A percentile compares a stretch with the other conserved stretches of the same genome.
Evolutionary conservation across 1,140 invertebrate genomes (phyloP).

Genomic region (Panagrolaimus sp.): DNA sequence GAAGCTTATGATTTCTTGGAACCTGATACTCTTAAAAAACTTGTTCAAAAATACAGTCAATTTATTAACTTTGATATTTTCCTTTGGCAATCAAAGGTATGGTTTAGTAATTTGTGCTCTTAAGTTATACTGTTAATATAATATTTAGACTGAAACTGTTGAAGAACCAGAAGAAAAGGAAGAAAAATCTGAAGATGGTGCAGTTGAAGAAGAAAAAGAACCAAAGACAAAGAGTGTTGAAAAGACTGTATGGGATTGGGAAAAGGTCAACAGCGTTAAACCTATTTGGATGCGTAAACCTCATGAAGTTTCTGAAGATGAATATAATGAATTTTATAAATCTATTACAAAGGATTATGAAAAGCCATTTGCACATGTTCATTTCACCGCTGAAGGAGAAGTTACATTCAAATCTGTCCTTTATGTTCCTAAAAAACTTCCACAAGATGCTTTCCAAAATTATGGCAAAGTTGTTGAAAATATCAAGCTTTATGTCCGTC

Average conservation of each 20-base stretch:
- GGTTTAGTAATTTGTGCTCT: slow-evolving; percentile 20
- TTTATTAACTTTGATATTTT: slow-evolving; percentile 99
- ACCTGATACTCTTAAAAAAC: slow-evolving; percentile 76
- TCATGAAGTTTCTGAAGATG: slow-evolving; percentile 74
- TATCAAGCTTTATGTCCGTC: slow-evolving; percentile 89
- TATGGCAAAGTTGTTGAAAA: slow-evolving; percentile 89
- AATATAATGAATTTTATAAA: slow-evolving; percentile 91
- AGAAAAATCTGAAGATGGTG: slow-evolving; percentile 63
- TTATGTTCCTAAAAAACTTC: slow-evolving; percentile 80
- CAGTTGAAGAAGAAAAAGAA: slow-evolving; percentile 67
- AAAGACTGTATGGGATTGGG: slow-evolving; percentile 98
- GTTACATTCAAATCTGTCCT: slow-evolving; percentile 94
- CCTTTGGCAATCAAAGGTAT: slow-evolving; percentile 81
- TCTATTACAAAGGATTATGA: slow-evolving; percentile 82
- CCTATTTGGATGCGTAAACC: slow-evolving; percentile 94
- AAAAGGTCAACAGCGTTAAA: slow-evolving; percentile 72
- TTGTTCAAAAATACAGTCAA: slow-evolving; percentile 96
- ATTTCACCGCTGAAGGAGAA: slow-evolving; percentile 96
- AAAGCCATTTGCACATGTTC: slow-evolving; percentile 74
- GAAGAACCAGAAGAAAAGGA: slow-evolving; percentile 70
- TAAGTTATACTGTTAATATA: neutral
- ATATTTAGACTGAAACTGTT: slow-evolving; percentile 70
- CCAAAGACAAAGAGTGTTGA: slow-evolving; percentile 83
- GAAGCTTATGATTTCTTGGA: slow-evolving; percentile 93
- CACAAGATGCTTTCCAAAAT: slow-evolving; percentile 84